Evolutionary conservation across 2,888 invertebrate genomes (phyloP).

Genomic region (Petrolisthes manimaculis): DNA sequence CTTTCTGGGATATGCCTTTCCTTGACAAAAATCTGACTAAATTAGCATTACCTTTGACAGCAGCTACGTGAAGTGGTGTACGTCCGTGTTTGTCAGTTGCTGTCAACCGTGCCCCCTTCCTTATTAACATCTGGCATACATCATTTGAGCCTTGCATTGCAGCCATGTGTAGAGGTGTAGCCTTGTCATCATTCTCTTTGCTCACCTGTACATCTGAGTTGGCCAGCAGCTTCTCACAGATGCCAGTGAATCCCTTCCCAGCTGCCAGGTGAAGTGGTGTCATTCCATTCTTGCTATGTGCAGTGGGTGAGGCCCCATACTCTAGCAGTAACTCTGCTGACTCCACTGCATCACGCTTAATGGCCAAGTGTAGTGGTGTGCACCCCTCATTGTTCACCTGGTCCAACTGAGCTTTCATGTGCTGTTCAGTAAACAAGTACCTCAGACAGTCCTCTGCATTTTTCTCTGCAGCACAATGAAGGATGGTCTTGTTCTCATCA

Average conservation of each 20-base stretch:
- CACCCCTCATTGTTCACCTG: constrained; percentile 24
- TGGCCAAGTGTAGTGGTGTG: constrained; percentile 58
- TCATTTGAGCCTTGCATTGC: constrained; percentile 46
- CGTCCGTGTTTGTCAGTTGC: constrained; percentile 41
- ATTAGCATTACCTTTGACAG: constrained; percentile 30
- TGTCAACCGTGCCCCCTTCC: constrained; percentile 42
- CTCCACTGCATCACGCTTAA: constrained; percentile 44
- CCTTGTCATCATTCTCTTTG: constrained; percentile 34
- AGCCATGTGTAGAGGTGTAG: constrained; percentile 60
- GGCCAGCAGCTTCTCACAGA: constrained; percentile 50
- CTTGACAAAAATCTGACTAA: constrained; percentile 34
- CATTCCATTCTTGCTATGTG: constrained; percentile 27
- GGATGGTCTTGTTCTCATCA: constrained; percentile 25
- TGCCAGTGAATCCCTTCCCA: constrained; percentile 45
- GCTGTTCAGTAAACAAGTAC: constrained; percentile 11
- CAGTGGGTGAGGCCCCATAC: constrained; percentile 31
- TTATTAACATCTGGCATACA: constrained; percentile 54
- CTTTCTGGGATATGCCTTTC: constrained; percentile 33
- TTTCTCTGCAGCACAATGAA: constrained; percentile 48
- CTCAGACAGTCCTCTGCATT: constrained; percentile 41
- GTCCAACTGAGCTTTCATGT: constrained; percentile 13
- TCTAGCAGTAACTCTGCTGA: constrained; percentile 54
- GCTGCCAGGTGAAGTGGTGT: constrained; percentile 59
- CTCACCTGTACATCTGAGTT: constrained; percentile 37
- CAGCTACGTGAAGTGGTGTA: constrained; percentile 58